These are phyloP conservation scores for Xanthia togata DNA, from an alignment of 2,888 invertebrate genomes.

Conservation along the genomic window DNA sequence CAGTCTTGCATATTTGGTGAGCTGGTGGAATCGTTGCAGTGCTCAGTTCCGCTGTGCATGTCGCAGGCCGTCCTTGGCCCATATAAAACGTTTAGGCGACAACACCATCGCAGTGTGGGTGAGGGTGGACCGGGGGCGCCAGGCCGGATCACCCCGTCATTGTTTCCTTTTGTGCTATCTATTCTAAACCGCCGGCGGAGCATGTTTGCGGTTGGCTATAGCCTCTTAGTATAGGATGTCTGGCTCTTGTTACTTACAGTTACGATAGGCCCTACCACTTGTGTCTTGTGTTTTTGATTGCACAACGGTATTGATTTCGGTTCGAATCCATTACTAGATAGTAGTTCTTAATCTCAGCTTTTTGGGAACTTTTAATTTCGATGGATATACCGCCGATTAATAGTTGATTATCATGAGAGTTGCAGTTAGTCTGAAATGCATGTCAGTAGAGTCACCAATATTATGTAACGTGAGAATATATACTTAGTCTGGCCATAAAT, in stretches of 20 bases:
- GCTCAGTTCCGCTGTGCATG: conserved; percentile 72
- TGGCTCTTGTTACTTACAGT: conserved; percentile 53
- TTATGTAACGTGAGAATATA: conserved; percentile 4
- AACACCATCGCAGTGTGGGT: conserved; percentile 71
- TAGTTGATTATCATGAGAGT: background rate
- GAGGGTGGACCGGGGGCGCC: conserved; percentile 67
- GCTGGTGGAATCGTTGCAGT: conserved; percentile 69
- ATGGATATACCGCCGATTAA: background rate
- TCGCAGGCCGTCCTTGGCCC: conserved; percentile 83
- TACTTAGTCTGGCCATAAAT: too few species aligned
- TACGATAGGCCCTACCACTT: conserved; percentile 49
- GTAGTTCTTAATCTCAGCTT: background rate
- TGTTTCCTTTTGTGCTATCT: conserved; percentile 81
- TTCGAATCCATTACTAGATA: conserved; percentile 5
- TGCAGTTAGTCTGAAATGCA: background rate
- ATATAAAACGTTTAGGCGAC: conserved; percentile 85
- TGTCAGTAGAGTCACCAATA: background rate
- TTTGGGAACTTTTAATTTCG: conserved; percentile 3
- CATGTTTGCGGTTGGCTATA: conserved; percentile 69
- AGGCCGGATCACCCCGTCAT: conserved; percentile 79
- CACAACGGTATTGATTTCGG: conserved; percentile 34
- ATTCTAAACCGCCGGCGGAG: conserved; percentile 68
- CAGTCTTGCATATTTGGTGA: conserved; percentile 64
- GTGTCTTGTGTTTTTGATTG: conserved; percentile 35
- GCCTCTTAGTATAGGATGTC: conserved; percentile 46